Conservation (phyloP, 2,113 vertebrate genomes). For the Piaya cayana region DNA sequence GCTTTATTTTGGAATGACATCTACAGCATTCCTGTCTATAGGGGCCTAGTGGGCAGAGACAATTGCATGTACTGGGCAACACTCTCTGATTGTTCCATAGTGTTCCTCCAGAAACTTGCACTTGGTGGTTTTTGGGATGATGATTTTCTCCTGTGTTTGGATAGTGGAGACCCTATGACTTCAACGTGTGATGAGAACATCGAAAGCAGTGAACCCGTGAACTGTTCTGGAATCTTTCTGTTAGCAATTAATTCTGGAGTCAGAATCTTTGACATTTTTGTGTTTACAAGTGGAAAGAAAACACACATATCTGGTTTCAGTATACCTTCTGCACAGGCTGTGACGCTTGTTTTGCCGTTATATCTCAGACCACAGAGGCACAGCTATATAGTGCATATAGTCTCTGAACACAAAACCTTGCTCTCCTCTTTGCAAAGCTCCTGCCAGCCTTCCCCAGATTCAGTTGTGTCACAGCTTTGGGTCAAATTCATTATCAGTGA, state of each 20-base stretch:
- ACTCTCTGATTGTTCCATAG: not conserved
- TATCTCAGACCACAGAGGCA: not conserved
- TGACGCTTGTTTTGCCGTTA: not conserved
- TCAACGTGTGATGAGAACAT: rapidly evolving
- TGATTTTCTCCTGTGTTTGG: not conserved
- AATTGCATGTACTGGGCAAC: not conserved
- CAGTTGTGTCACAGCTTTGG: not conserved
- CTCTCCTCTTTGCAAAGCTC: not conserved
- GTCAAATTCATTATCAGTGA: not conserved
- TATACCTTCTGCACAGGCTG: not conserved
- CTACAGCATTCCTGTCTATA: not conserved
- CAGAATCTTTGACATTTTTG: not conserved
- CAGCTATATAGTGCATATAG: not conserved
- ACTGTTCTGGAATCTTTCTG: not conserved
- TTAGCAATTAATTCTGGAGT: not conserved
- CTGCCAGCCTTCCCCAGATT: not conserved
- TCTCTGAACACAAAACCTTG: not conserved
- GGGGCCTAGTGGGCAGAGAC: not conserved
- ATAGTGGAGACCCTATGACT: not conserved
- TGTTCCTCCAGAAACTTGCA: not conserved
- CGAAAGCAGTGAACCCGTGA: not conserved
- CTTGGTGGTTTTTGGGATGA: not conserved
- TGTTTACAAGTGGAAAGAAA: not conserved
- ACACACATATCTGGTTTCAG: not conserved
- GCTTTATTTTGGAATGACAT: not conserved